Evolutionary conservation across 2,797 vertebrate genomes (phyloP).

Genomic region (Macroramphosus scolopax): DNA sequence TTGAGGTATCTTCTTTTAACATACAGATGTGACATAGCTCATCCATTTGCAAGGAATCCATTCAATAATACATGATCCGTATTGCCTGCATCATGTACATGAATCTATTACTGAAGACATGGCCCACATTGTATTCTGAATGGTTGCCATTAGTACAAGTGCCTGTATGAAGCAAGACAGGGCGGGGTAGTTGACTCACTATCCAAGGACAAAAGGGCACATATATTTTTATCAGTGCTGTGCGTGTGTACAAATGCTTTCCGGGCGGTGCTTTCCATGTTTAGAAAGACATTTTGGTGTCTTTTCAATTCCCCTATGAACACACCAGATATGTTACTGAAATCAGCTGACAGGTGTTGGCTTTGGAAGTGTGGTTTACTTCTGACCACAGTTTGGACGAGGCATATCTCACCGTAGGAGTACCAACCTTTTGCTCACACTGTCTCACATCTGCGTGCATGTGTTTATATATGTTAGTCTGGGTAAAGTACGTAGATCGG

Average conservation of each 20-base stretch:
- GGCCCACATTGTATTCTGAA: not conserved
- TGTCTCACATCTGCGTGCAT: no score
- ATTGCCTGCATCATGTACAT: not conserved
- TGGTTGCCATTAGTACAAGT: not conserved
- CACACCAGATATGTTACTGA: conserved; percentile 1
- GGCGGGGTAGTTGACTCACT: conserved; percentile 11
- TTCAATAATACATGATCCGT: no score
- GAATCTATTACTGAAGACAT: not conserved
- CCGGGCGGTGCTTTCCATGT: not conserved
- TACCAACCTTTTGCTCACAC: no score
- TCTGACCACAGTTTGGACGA: conserved; percentile 3
- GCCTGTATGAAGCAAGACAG: not conserved
- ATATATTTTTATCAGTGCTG: conserved; percentile 9
- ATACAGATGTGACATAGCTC: not conserved
- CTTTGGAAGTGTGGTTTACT: not conserved
- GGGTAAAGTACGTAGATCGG: no score
- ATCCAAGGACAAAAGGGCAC: conserved; percentile 17
- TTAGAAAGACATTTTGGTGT: not conserved
- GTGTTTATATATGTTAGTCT: no score
- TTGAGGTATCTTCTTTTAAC: not conserved
- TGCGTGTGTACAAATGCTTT: not conserved
- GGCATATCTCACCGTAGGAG: not conserved
- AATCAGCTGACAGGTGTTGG: no score
- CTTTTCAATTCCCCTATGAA: conserved; percentile 1
- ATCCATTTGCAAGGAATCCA: not conserved